Base-by-base conservation (phyloP, 53 echinoderm and acorn worm genomes). In the Echinarachnius parma region DNA sequence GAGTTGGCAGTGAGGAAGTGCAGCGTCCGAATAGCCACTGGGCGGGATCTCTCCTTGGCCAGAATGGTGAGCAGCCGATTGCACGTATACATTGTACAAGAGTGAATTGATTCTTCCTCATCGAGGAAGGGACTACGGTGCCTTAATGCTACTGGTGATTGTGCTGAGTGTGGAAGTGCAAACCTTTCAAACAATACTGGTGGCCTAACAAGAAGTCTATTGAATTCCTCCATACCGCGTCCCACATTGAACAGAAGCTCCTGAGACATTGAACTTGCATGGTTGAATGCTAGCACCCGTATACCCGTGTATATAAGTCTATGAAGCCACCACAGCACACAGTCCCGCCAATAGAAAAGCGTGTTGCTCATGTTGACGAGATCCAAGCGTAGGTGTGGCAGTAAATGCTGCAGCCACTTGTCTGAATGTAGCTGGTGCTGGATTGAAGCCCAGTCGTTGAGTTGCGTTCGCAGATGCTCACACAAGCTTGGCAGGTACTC, bases 301-400 rank as follows among this genome's bases (percentile, higher is more conserved):
- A 98, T 60, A 3, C 98, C 98, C n/a, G 88, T 83, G 19, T 68
- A 59, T 23, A 98, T 86, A 26, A 96, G 61, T 22, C 72, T 80
- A 30, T 92, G 88, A 33, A 98, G 53, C 98, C 98, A 98, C 55
- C 75, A 79, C 46, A 98, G 64, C 34, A 92, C 98, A 83, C 88
- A 82, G 42, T 85, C 80, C 48, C 85, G 83, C 79, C 85, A 84
- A 49, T 88, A 85, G 9, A 56, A 50, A 9, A 98, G 77, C 19
- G 80, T 79, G 28, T 77, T 61, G 59, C 87, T 82, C 53, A 98
- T 55, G 52, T 75, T 63, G 25, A 83, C 79, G 47, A 98, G 68
- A 31, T 88, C 83, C 15, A 31, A 29, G 14, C 84, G 58, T 25
- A 90, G 76, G 28, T 81, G 66, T 3, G 92, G 81, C 34, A 89